phyloP scores from a whole-genome alignment of 2,797 vertebrate genomes.

The Eurystomus glaucurus region DNA sequence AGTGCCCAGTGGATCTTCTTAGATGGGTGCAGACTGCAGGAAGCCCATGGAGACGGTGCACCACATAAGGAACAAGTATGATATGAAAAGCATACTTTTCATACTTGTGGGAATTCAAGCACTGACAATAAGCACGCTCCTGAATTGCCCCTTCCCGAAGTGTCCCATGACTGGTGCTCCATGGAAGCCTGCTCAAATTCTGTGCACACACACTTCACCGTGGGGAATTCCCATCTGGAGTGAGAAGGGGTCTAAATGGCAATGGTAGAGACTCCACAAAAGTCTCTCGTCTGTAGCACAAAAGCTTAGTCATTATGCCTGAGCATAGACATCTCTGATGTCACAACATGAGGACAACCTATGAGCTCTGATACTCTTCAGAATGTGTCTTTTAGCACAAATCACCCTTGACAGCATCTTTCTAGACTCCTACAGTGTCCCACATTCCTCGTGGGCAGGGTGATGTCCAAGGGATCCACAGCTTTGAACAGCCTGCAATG shows the following conservation, averaged over 20 bases:
- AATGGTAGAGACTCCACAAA: background rate
- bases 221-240: background rate
- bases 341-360: background rate
- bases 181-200: background rate
- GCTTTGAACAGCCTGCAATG: background rate
- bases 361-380: background rate
- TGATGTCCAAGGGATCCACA: background rate
- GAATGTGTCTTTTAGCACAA: background rate
- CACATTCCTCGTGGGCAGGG: background rate
- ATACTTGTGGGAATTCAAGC: background rate
- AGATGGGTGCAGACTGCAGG: background rate
- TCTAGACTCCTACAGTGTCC: background rate
- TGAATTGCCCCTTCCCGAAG: background rate
- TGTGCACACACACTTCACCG: background rate
- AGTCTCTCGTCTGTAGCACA: background rate
- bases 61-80: background rate
- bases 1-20: background rate
- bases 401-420: background rate
- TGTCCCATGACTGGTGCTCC: background rate
- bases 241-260: background rate
- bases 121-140: background rate
- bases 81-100: background rate
- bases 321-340: background rate
- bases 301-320: background rate
- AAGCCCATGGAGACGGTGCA: background rate